Evolutionary conservation across 2,888 invertebrate species (phyloP).

Genomic region (Perizoma affinitatum): DNA sequence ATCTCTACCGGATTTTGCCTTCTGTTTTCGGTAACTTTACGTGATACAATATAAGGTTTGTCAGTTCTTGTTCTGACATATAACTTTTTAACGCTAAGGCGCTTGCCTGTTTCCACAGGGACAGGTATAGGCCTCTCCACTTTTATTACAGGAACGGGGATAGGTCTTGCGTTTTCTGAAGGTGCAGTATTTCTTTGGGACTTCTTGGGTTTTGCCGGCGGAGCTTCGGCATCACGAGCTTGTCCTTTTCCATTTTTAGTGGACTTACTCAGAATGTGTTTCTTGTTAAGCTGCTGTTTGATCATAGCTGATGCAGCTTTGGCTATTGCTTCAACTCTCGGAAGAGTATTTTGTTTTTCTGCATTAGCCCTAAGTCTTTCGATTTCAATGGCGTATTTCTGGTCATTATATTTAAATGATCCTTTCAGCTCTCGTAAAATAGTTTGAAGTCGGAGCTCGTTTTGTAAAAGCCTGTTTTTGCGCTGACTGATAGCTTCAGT

Average conservation of each 20-base stretch:
- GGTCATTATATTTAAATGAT: conserved; percentile 56
- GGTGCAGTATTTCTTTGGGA: conserved; percentile 39
- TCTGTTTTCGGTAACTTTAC: conserved; percentile 45
- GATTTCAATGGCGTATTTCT: conserved; percentile 53
- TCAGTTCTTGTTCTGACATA: conserved; percentile 47
- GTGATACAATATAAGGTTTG: conserved; percentile 51
- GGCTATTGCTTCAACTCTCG: conserved; percentile 53
- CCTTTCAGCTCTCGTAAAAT: conserved; percentile 51
- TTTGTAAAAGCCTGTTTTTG: conserved; percentile 41
- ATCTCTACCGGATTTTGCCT: conserved; percentile 46
- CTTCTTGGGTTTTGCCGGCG: conserved; percentile 6
- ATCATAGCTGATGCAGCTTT: conserved; percentile 49
- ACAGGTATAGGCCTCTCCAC: conserved; percentile 47
- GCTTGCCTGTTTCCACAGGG: conserved; percentile 46
- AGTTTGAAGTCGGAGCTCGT: conserved; percentile 40
- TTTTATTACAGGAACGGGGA: conserved; percentile 47
- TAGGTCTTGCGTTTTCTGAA: conserved; percentile 47
- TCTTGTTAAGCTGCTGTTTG: conserved; percentile 50
- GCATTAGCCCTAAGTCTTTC: conserved; percentile 53
- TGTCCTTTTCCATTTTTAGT: conserved; percentile 46
- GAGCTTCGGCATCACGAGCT: conserved; percentile 5
- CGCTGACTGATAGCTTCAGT: conserved; percentile 38
- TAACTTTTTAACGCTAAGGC: conserved; percentile 48
- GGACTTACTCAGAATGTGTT: conserved; percentile 44
- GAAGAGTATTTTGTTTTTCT: conserved; percentile 55